A percentile compares a stretch with the other conserved stretches of the same genome.
Conservation (phyloP, 1,140 invertebrate species). For the Oryctes rhinoceros region DNA sequence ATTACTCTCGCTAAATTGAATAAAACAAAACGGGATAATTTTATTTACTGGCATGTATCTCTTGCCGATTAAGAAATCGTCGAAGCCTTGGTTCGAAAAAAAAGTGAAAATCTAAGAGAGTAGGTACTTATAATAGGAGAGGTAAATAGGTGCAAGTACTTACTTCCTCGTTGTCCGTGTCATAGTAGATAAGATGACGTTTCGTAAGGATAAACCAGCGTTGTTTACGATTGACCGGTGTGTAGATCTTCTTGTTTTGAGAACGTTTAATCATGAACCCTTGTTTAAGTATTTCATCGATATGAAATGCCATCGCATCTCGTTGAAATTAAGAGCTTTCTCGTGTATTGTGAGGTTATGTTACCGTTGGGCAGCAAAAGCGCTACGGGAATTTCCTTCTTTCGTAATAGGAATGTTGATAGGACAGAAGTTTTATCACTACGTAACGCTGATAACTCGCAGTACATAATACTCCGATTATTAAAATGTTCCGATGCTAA, state of each 20-base stretch:
- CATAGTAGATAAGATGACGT: conserved; percentile 80
- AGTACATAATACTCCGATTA: conserved; percentile 24
- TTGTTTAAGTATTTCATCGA: conserved; percentile 58
- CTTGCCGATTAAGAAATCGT: background rate
- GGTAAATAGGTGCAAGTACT: conserved; percentile 54
- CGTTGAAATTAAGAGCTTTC: conserved; percentile 4
- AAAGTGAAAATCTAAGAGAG: conserved; percentile 8
- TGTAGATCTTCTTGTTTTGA: conserved; percentile 87
- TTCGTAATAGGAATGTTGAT: conserved; percentile 6
- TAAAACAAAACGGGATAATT: background rate
- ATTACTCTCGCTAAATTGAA: background rate
- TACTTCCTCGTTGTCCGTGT: conserved; percentile 78
- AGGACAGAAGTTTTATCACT: conserved; percentile 26
- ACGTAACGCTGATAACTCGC: conserved; percentile 22
- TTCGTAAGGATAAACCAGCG: conserved; percentile 84
- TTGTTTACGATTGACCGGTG: conserved; percentile 84
- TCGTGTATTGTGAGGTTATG: conserved; percentile 8
- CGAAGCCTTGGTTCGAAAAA: background rate
- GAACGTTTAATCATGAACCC: conserved; percentile 87
- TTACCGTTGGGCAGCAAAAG: background rate
- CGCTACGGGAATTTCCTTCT: background rate
- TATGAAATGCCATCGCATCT: conserved; percentile 38
- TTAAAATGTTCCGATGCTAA: conserved; percentile 2
- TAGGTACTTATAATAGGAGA: too few species aligned
- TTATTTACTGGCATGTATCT: background rate